A percentile compares a stretch with the other conserved stretches of the same genome.
phyloP scores from a whole-genome alignment of 2,888 invertebrate species.

The Noctua janthina region DNA sequence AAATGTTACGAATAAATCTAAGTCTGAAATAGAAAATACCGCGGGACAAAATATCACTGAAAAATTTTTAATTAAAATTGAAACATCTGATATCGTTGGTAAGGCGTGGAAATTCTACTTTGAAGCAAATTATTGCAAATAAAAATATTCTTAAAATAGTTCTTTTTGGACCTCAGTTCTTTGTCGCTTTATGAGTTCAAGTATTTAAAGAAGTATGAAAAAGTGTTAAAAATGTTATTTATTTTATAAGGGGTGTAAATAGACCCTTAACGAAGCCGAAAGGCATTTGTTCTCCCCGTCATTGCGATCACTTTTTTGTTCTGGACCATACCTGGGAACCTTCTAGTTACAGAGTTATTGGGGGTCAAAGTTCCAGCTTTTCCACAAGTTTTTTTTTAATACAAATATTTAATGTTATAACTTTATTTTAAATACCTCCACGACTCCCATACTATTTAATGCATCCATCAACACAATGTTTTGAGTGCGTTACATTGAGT shows the following conservation, averaged over 20 bases:
- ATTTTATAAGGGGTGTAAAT: neutral
- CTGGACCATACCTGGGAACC: too few relatives aligned
- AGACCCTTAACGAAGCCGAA: too few relatives aligned
- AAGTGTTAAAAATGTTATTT: neutral
- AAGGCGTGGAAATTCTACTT: neutral
- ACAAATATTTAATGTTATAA: too few relatives aligned
- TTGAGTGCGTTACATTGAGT: too few relatives aligned
- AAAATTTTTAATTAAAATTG: constrained; percentile 36
- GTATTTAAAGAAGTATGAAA: neutral
- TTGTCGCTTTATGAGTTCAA: neutral
- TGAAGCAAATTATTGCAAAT: neutral
- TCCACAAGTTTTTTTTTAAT: too few relatives aligned
- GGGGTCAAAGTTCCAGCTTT: too few relatives aligned
- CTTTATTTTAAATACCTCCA: too few relatives aligned
- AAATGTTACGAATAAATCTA: constrained; percentile 36
- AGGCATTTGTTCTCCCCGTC: too few relatives aligned
- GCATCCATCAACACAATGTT: too few relatives aligned
- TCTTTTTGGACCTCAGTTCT: neutral
- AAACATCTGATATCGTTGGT: constrained; percentile 22
- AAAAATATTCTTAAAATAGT: neutral
- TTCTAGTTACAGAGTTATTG: too few relatives aligned
- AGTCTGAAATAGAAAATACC: constrained; percentile 18
- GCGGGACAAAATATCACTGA: neutral
- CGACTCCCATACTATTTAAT: too few relatives aligned
- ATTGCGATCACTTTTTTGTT: too few relatives aligned